These are phyloP conservation scores for Poecilia gillii DNA, from an alignment of 2,797 vertebrate species.

Conservation along the genomic window DNA sequence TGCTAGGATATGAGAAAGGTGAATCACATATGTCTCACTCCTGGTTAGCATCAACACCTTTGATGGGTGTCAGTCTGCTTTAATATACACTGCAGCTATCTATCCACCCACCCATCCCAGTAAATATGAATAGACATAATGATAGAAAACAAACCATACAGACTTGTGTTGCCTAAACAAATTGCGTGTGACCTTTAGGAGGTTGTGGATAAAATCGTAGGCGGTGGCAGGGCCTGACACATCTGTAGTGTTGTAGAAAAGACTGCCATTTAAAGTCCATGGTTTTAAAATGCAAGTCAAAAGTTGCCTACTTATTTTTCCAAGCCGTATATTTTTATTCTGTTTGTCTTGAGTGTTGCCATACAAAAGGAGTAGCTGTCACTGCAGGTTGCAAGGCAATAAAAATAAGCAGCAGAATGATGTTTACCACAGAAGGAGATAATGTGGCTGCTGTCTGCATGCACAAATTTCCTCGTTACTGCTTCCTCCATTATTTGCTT, in stretches of 20 bases:
- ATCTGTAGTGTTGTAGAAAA: slow-evolving; percentile 21
- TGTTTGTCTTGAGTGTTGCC: not conserved
- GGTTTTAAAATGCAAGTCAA: not conserved
- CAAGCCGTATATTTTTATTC: not conserved
- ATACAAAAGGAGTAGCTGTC: not conserved
- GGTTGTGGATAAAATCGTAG: slow-evolving; percentile 38
- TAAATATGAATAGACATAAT: slow-evolving; percentile 28
- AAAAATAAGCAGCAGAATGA: slow-evolving; percentile 11
- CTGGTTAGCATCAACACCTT: slow-evolving; percentile 64
- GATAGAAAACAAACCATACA: slow-evolving; percentile 25
- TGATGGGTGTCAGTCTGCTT: slow-evolving; percentile 36
- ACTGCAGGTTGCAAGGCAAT: not conserved
- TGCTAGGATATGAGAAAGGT: slow-evolving; percentile 75
- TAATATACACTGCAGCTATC: slow-evolving; percentile 6
- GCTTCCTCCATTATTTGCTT: slow-evolving; percentile 99
- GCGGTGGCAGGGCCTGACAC: slow-evolving; percentile 53
- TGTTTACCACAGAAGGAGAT: slow-evolving; percentile 96
- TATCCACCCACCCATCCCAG: slow-evolving; percentile 16
- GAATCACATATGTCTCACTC: slow-evolving; percentile 63
- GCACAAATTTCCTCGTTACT: slow-evolving; percentile 95
- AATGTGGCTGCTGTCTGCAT: slow-evolving; percentile 98
- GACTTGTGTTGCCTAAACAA: slow-evolving; percentile 17
- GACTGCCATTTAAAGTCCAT: not conserved
- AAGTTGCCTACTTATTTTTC: not conserved
- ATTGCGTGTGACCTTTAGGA: slow-evolving; percentile 12